Evolutionary conservation across 1,140 invertebrate genomes (phyloP).

Genomic region (Ptiloglossa arizonensis): DNA sequence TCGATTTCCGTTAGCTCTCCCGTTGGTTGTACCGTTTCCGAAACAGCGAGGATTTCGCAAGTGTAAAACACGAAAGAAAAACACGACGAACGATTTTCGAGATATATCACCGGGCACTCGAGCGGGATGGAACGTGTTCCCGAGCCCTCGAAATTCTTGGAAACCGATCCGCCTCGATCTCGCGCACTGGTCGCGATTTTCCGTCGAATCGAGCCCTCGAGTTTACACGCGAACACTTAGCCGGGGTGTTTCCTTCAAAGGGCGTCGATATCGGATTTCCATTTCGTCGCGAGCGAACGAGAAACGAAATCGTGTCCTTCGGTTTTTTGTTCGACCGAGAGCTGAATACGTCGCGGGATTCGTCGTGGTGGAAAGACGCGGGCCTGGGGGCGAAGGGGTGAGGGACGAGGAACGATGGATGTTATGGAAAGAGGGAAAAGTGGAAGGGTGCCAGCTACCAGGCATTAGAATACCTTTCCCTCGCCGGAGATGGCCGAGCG

Average conservation of each 20-base stretch:
- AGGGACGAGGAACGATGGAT: slow-evolving; percentile 23
- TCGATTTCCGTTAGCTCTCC: too few species aligned
- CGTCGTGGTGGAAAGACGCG: slow-evolving; percentile 4
- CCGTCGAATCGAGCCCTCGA: slow-evolving; percentile 39
- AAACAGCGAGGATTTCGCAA: too few species aligned
- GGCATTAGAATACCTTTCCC: slow-evolving; percentile 75
- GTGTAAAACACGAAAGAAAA: too few species aligned
- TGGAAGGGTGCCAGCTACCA: slow-evolving; percentile 52
- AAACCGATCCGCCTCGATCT: slow-evolving; percentile 18
- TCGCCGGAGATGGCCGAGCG: slow-evolving; percentile 59
- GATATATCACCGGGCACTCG: too few species aligned
- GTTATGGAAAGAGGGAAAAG: slow-evolving; percentile 49
- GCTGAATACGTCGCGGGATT: background rate
- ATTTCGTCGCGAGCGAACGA: slow-evolving; percentile 66
- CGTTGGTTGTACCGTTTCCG: too few species aligned
- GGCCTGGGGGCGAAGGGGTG: slow-evolving; percentile 34
- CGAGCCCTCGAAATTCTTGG: background rate
- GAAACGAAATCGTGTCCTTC: slow-evolving; percentile 46
- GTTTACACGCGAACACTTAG: slow-evolving; percentile 50
- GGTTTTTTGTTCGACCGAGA: slow-evolving; percentile 62
- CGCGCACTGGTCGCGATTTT: slow-evolving; percentile 36
- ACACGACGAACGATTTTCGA: too few species aligned
- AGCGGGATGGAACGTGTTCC: too few species aligned
- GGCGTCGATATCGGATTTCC: slow-evolving; percentile 74
- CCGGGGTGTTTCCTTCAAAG: slow-evolving; percentile 59